These are phyloP conservation scores for Sarcoramphus papa DNA, from an alignment of 2,797 vertebrate genomes.

Conservation along the genomic window DNA sequence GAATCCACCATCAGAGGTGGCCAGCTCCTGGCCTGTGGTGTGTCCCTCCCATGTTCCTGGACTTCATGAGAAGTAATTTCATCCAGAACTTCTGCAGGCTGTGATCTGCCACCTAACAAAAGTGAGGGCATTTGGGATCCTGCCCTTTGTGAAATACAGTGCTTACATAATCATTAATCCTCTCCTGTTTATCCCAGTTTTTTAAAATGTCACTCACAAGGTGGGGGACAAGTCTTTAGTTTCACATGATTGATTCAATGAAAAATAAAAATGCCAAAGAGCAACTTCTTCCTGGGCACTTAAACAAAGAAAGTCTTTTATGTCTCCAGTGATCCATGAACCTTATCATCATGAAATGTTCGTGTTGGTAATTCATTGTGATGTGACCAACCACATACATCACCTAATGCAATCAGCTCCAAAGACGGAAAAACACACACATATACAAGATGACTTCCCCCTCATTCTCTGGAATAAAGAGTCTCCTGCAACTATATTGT, in stretches of 20 bases:
- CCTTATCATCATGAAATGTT: conserved; percentile 1
- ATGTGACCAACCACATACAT: neutral
- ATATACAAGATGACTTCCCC: neutral
- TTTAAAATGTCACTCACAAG: neutral
- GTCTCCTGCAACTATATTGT: neutral
- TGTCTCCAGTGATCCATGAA: conserved; percentile 18
- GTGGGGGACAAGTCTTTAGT: neutral
- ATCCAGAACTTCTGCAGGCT: neutral
- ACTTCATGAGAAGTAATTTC: neutral
- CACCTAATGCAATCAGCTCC: neutral
- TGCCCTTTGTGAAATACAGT: neutral
- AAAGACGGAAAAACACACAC: neutral
- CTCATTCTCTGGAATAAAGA: neutral
- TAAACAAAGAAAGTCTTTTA: conserved; percentile 43
- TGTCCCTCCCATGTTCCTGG: neutral
- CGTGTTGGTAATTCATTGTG: neutral
- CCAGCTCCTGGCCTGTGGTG: neutral
- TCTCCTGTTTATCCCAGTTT: neutral
- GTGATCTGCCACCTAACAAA: neutral
- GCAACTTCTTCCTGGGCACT: conserved; percentile 3
- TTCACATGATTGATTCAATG: neutral
- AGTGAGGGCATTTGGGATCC: neutral
- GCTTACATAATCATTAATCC: conserved; percentile 16
- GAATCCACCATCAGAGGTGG: neutral
- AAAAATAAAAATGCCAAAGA: neutral